Conservation (phyloP, 2,113 vertebrate genomes). For the Pygoscelis adeliae region DNA sequence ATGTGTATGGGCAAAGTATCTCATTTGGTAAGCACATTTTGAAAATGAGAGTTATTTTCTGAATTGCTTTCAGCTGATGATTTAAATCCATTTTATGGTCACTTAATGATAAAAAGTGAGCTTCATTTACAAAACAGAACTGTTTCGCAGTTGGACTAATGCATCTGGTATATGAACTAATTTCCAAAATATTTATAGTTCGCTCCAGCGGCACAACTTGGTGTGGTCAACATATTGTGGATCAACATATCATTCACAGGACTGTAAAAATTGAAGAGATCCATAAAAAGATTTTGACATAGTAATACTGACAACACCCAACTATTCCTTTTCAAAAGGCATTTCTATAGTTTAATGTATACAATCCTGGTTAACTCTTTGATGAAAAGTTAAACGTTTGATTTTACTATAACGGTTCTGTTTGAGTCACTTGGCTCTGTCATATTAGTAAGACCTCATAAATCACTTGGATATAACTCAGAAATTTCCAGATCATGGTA, state of each 20-base stretch:
- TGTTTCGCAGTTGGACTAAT: neutral
- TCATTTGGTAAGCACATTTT: neutral
- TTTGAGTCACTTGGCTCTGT: neutral
- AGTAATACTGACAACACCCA: neutral
- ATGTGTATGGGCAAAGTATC: neutral
- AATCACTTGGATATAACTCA: neutral
- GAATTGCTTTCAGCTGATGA: neutral
- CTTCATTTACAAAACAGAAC: neutral
- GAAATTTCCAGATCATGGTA: neutral
- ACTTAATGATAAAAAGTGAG: neutral
- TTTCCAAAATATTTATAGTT: neutral
- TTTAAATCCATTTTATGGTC: neutral
- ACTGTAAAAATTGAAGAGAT: neutral
- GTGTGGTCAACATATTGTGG: neutral
- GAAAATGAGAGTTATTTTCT: slow-evolving; percentile 2
- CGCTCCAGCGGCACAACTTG: neutral
- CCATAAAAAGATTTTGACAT: neutral
- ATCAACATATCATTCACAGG: neutral
- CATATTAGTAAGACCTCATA: neutral
- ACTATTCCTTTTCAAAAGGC: neutral
- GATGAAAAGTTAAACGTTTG: neutral
- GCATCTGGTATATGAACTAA: neutral
- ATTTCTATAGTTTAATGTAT: neutral
- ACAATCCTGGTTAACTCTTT: neutral
- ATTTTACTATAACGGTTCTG: neutral